Percentiles rank a stretch among this genome's conserved stretches.
These are phyloP conservation scores for Pristionchus maxplancki DNA, from an alignment of 2,888 invertebrate species.

Conservation along the genomic window DNA sequence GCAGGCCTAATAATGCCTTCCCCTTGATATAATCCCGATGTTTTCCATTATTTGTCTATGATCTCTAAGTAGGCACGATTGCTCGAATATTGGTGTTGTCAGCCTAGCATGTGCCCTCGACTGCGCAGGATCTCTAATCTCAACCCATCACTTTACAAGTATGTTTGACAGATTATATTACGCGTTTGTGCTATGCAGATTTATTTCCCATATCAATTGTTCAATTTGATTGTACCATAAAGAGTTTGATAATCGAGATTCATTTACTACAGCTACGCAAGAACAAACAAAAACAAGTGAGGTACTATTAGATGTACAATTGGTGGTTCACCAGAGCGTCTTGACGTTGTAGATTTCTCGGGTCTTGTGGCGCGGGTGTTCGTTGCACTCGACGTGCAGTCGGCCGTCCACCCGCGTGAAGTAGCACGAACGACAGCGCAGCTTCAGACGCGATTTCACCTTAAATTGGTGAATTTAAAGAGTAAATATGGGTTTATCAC, in stretches of 20 bases:
- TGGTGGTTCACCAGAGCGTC: constrained; percentile 64
- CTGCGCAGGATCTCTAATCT: not conserved
- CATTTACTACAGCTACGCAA: constrained; percentile 20
- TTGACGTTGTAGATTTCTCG: constrained; percentile 69
- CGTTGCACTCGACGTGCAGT: constrained; percentile 72
- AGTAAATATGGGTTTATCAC: not conserved
- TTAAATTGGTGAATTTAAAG: constrained; percentile 34
- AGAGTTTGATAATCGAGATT: not conserved
- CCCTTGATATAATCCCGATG: not conserved
- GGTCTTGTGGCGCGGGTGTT: constrained; percentile 68
- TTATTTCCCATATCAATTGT: not conserved
- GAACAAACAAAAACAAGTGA: constrained; percentile 5
- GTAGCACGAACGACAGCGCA: constrained; percentile 69
- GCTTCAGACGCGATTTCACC: constrained; percentile 70
- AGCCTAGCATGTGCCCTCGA: not conserved
- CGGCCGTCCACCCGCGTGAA: constrained; percentile 72
- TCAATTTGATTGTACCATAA: not conserved
- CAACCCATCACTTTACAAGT: not conserved
- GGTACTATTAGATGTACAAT: not conserved
- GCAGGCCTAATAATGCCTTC: not conserved
- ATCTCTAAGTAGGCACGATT: not conserved
- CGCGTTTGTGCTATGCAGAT: constrained; percentile 19
- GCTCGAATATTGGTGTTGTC: not conserved
- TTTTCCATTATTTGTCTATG: not conserved
- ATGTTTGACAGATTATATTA: constrained; percentile 19